Conservation (phyloP, 2,888 invertebrate species). For the Nasonia oneida region DNA sequence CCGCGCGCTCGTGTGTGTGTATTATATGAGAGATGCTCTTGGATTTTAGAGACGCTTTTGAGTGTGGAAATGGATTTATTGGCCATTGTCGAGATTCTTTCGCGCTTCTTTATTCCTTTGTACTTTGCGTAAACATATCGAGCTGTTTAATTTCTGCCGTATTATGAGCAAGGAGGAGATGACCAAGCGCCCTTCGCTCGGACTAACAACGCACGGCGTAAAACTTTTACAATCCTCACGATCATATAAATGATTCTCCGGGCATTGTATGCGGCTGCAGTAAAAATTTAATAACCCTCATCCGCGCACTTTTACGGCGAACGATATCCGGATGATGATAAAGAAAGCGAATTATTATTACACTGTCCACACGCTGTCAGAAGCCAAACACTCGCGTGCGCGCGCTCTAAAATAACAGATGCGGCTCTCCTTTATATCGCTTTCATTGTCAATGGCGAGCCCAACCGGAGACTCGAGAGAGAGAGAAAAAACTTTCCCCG, state of each 20-base stretch:
- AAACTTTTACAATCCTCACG: not conserved
- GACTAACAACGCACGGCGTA: not conserved
- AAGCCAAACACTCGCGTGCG: not conserved
- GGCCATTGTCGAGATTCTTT: not conserved
- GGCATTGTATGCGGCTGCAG: not conserved
- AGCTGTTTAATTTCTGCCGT: not conserved
- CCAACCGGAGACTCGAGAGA: not conserved
- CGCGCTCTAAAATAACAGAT: not conserved
- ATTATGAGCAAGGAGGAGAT: not conserved
- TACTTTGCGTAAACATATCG: constrained; percentile 7
- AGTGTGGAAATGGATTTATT: not conserved
- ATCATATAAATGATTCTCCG: not conserved
- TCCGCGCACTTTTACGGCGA: not conserved
- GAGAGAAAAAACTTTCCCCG: not conserved
- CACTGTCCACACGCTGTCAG: not conserved
- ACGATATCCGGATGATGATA: not conserved
- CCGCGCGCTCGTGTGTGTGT: too few relatives aligned
- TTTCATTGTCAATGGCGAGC: constrained; percentile 34
- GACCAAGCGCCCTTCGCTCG: not conserved
- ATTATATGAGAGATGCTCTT: not conserved
- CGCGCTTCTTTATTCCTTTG: constrained; percentile 5
- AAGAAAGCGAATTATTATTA: not conserved
- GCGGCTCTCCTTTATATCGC: constrained; percentile 1
- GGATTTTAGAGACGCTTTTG: not conserved
- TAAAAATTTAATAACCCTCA: not conserved